Percentiles rank a stretch among this genome's conserved stretches.
Evolutionary conservation across 2,888 invertebrate species (phyloP).

Genomic region (Litoditis marina): DNA sequence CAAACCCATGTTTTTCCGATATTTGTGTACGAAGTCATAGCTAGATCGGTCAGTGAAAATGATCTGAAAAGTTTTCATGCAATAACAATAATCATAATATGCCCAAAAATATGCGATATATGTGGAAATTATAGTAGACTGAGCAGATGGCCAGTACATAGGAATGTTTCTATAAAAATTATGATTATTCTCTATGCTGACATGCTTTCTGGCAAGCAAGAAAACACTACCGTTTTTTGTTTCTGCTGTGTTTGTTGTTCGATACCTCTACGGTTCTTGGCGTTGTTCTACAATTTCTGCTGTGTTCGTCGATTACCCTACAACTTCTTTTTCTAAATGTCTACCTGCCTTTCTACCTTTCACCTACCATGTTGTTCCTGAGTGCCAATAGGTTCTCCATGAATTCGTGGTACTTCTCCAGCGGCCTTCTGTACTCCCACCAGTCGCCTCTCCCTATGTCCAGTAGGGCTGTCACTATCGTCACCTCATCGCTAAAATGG

Average conservation of each 20-base stretch:
- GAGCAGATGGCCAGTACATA: too few species aligned
- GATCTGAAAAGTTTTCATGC: constrained; percentile 31
- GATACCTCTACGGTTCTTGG: too few species aligned
- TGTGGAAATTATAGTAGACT: too few species aligned
- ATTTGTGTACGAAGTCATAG: constrained; percentile 45
- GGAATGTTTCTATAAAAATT: not conserved
- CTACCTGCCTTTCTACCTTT: too few species aligned
- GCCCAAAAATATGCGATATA: too few species aligned
- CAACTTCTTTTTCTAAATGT: too few species aligned
- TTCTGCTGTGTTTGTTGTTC: too few species aligned
- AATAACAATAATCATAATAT: too few species aligned
- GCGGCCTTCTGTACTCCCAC: constrained; percentile 57
- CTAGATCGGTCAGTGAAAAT: constrained; percentile 51
- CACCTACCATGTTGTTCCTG: constrained; percentile 28
- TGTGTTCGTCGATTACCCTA: too few species aligned
- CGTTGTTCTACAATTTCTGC: too few species aligned
- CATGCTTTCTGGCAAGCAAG: too few species aligned
- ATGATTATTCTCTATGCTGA: not conserved
- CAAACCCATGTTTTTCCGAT: constrained; percentile 30
- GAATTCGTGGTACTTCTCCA: constrained; percentile 58
- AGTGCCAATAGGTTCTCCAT: constrained; percentile 53
- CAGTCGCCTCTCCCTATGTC: constrained; percentile 62
- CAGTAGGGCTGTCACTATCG: constrained; percentile 61
- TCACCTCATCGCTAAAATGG: constrained; percentile 34
- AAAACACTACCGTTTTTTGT: too few species aligned